Evolutionary conservation across 2,113 vertebrate species (phyloP).

Genomic region (Dicerorhinus sumatrensis): DNA sequence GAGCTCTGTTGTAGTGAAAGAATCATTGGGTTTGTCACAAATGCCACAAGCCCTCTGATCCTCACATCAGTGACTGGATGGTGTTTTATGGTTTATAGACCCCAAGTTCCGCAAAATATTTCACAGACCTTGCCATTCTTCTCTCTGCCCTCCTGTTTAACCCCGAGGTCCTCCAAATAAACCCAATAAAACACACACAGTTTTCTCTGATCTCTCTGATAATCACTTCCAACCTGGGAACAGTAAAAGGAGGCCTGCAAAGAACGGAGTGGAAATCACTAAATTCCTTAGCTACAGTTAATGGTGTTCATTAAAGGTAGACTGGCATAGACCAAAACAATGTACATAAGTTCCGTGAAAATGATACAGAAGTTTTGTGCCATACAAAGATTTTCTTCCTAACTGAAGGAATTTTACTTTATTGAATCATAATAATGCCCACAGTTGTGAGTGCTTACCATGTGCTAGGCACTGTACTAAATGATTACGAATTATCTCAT

Average conservation of each 20-base stretch:
- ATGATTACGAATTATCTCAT: not conserved
- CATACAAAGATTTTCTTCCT: not conserved
- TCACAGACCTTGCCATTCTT: not conserved
- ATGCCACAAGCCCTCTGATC: not conserved
- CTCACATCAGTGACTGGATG: not conserved
- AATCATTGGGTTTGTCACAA: not conserved
- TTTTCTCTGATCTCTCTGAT: not conserved
- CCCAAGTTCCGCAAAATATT: not conserved
- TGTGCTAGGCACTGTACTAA: not conserved
- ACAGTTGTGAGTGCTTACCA: not conserved
- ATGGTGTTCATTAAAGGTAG: not conserved
- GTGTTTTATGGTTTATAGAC: not conserved
- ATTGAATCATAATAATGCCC: not conserved
- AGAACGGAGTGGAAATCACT: not conserved
- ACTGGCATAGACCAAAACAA: not conserved
- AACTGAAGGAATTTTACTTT: not conserved
- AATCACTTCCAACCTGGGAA: not conserved
- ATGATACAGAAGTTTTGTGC: rapidly evolving
- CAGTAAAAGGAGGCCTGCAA: not conserved
- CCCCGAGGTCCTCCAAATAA: not conserved
- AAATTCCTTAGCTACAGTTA: not conserved
- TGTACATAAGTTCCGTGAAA: not conserved
- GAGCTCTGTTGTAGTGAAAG: not conserved
- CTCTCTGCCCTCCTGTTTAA: not conserved
- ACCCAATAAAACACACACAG: not conserved